phyloP scores from a whole-genome alignment of 2,797 vertebrate species.

The Enteromius afrohamiltoni region DNA sequence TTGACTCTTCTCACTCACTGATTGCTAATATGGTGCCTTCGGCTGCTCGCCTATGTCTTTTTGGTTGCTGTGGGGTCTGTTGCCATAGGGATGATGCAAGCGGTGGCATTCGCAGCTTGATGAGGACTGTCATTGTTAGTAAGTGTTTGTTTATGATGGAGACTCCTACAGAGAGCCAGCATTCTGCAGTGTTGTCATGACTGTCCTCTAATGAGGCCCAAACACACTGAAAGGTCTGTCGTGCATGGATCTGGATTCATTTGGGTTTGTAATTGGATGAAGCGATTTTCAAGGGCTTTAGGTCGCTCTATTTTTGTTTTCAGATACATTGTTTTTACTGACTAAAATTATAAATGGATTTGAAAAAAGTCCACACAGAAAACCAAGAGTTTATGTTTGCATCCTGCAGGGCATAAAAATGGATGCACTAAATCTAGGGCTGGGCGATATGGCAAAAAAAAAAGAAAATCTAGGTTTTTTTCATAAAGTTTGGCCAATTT shows the following conservation, averaged over 20 bases:
- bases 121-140: slow-evolving; percentile 24
- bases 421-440: background rate
- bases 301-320: too few species aligned
- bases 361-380: background rate
- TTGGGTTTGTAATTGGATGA: background rate
- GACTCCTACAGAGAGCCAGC: slow-evolving; percentile 15
- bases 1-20: background rate
- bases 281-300: too few species aligned
- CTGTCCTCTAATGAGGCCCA: slow-evolving; percentile 10
- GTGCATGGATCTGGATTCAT: background rate
- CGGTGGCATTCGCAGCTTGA: background rate
- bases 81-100: slow-evolving; percentile 39
- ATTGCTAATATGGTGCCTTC: background rate
- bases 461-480: too few species aligned
- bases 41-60: slow-evolving; percentile 8
- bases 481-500: too few species aligned
- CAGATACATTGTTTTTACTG: too few species aligned
- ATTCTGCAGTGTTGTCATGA: slow-evolving; percentile 15
- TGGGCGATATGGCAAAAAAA: too few species aligned
- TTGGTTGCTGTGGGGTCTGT: slow-evolving; percentile 25
- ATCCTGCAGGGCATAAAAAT: background rate
- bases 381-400: background rate
- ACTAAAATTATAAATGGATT: too few species aligned
- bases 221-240: background rate
- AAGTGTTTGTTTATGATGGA: slow-evolving; percentile 31